Evolutionary conservation across 37 sponge, comb jelly and placozoan species (phyloP).

Genomic region (Hexactinellida sp.): DNA sequence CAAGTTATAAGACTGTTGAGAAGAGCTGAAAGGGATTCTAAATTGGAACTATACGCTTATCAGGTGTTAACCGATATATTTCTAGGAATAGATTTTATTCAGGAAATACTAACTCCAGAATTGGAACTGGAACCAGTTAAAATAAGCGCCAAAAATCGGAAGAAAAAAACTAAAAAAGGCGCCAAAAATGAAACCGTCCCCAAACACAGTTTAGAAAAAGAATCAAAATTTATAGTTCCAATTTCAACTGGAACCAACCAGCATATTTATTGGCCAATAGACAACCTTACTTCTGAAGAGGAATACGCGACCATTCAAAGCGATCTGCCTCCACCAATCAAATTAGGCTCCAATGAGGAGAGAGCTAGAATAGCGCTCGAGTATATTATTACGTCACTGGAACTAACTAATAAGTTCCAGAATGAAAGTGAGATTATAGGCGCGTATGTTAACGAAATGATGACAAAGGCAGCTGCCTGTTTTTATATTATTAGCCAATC

Average conservation of each 20-base stretch:
- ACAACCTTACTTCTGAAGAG: not conserved
- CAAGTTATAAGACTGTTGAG: not conserved
- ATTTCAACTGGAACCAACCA: not conserved
- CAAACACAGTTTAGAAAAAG: not conserved
- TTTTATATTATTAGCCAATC: not conserved
- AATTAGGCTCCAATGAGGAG: slow-evolving; percentile 16
- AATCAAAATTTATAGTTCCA: not conserved
- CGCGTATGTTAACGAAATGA: not conserved
- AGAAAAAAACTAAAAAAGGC: not conserved
- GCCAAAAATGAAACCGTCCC: not conserved
- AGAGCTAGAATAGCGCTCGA: slow-evolving; percentile 24
- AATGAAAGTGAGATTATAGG: not conserved
- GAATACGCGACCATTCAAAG: not conserved
- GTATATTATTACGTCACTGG: slow-evolving; percentile 13
- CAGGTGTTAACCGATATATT: not conserved
- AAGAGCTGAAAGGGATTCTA: not conserved
- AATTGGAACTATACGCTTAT: not conserved
- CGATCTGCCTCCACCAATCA: not conserved
- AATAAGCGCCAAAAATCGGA: not conserved
- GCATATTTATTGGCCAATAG: not conserved
- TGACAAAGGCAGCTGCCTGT: not conserved
- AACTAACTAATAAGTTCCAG: not conserved
- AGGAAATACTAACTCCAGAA: not conserved
- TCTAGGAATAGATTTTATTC: not conserved
- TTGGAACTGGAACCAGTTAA: not conserved